Evolutionary conservation across 2,113 vertebrate genomes (phyloP).

Genomic region (Lathamus discolor): DNA sequence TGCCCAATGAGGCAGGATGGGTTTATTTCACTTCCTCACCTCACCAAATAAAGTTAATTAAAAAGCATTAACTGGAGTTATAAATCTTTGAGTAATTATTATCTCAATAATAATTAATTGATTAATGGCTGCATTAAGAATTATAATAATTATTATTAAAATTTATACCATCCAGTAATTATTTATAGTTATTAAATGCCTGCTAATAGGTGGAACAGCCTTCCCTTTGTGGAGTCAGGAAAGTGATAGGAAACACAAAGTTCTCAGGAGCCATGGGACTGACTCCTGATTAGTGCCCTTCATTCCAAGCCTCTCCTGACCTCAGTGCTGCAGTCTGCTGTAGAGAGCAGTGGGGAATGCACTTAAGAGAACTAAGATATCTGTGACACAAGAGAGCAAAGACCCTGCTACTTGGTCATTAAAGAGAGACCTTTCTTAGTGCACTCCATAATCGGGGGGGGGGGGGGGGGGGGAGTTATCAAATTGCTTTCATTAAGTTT

Average conservation of each 20-base stretch:
- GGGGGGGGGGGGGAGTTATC: not conserved
- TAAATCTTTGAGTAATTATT: constrained; percentile 32
- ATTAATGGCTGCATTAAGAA: constrained; percentile 35
- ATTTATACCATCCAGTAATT: constrained; percentile 27
- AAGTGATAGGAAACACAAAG: not conserved
- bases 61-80: constrained; percentile 12
- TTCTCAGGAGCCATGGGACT: not conserved
- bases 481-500: not conserved
- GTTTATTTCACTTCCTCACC: not conserved
- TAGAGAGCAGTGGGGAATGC: rapidly evolving
- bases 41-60: constrained; percentile 34
- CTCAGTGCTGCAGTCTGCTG: not conserved
- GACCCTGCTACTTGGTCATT: not conserved
- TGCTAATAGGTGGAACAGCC: not conserved
- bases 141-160: constrained; percentile 50
- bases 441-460: not conserved
- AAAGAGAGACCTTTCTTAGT: not conserved
- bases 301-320: not conserved
- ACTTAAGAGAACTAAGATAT: no score
- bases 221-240: not conserved
- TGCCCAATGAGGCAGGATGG: not conserved
- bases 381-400: rapidly evolving
- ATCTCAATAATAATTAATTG: constrained; percentile 33
- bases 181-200: not conserved
- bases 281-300: not conserved